phyloP scores from a whole-genome alignment of 2,113 vertebrate genomes.

The Tricholaema leucomelas region DNA sequence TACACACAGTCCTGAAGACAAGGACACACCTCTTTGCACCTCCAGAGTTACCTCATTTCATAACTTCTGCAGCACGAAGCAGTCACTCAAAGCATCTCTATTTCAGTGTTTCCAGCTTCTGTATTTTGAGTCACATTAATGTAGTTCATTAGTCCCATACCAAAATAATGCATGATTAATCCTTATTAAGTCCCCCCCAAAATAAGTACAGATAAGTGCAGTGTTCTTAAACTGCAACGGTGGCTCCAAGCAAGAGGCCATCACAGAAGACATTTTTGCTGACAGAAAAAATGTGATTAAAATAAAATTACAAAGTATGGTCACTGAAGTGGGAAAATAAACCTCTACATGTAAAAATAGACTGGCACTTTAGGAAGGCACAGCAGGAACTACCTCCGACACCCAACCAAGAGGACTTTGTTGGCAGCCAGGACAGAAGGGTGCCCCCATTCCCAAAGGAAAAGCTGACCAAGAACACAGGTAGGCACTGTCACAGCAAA shows the following conservation, averaged over 20 bases:
- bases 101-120: not conserved
- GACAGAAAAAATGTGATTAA: not conserved
- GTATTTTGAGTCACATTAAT: not conserved
- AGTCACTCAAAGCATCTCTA: not conserved
- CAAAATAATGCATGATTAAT: not conserved
- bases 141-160: not conserved
- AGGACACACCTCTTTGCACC: not conserved
- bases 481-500: not conserved
- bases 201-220: not conserved
- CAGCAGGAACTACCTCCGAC: not conserved
- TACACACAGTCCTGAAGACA: not conserved
- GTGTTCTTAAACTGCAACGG: not conserved
- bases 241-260: not conserved
- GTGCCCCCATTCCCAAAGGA: not conserved
- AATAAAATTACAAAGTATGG: not conserved
- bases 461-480: not conserved
- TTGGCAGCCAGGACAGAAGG: not conserved
- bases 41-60: not conserved
- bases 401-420: not conserved
- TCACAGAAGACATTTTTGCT: not conserved
- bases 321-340: slow-evolving; percentile 16
- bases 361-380: slow-evolving; percentile 13
- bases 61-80: not conserved
- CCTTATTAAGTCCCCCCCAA: not conserved
- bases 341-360: not conserved